phyloP scores from a whole-genome alignment of 2,888 invertebrate species.

The Trachelus iudaicus region DNA sequence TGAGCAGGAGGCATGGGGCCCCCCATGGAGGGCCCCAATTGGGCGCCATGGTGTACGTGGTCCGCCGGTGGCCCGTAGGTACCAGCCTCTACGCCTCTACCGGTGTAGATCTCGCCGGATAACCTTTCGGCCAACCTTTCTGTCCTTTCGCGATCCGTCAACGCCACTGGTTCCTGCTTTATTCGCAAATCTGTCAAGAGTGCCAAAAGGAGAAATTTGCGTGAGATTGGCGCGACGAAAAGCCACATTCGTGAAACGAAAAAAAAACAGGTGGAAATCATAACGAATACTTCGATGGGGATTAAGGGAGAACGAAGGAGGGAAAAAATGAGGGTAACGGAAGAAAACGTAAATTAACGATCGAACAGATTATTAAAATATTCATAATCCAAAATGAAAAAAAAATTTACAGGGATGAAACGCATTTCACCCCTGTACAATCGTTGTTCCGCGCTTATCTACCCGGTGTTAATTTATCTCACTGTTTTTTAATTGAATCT shows the following conservation, averaged over 20 bases:
- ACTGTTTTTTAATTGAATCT: not conserved
- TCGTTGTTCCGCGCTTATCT: not conserved
- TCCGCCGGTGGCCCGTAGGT: constrained; percentile 52
- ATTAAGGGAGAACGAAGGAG: not conserved
- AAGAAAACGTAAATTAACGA: not conserved
- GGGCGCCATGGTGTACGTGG: constrained; percentile 45
- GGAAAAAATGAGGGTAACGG: not conserved
- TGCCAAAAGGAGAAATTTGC: not conserved
- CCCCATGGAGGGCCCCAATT: constrained; percentile 48
- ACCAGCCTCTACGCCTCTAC: constrained; percentile 61
- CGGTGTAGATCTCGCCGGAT: constrained; percentile 54
- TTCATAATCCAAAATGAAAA: not conserved
- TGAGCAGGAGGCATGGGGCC: constrained; percentile 68
- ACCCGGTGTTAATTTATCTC: not conserved
- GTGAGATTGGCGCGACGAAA: not conserved
- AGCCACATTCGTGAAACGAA: not conserved
- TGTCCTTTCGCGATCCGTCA: constrained; percentile 63
- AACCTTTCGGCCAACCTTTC: constrained; percentile 59
- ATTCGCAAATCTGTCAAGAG: constrained; percentile 60
- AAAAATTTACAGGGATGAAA: not conserved
- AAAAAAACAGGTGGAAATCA: not conserved
- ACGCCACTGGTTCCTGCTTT: constrained; percentile 71
- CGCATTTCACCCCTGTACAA: not conserved
- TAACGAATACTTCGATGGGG: not conserved
- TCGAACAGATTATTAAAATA: not conserved